These are phyloP conservation scores for Achlya flavicornis DNA, from an alignment of 2,888 invertebrate species.

Conservation along the genomic window DNA sequence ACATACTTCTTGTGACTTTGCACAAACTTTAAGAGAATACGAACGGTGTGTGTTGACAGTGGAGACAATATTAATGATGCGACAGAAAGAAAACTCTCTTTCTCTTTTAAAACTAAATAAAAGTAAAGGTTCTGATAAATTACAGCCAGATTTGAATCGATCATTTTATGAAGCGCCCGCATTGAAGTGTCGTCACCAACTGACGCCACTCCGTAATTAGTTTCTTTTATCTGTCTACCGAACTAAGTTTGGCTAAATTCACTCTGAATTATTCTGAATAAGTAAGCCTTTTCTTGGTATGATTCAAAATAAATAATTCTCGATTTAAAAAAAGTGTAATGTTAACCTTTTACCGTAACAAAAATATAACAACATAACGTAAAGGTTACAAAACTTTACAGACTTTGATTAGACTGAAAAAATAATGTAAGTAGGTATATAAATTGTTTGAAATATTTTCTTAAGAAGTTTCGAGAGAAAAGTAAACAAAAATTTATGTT, in stretches of 20 bases:
- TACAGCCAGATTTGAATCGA: not conserved
- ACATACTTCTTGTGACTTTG: not conserved
- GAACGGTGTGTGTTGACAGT: not conserved
- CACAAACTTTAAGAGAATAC: not conserved
- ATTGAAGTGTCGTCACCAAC: slow-evolving; percentile 14
- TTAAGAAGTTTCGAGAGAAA: slow-evolving; percentile 31
- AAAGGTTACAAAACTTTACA: not conserved
- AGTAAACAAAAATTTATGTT: not conserved
- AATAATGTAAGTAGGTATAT: too few relatives aligned
- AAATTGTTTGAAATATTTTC: slow-evolving; percentile 8
- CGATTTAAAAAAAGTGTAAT: not conserved
- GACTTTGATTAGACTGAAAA: too few relatives aligned
- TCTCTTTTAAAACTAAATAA: not conserved
- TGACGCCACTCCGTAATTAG: slow-evolving; percentile 8
- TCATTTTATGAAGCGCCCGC: slow-evolving; percentile 7
- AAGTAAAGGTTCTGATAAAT: slow-evolving; percentile 1
- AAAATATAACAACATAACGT: not conserved
- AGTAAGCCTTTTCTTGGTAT: not conserved
- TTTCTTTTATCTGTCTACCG: slow-evolving; percentile 6
- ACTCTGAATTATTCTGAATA: slow-evolving; percentile 7
- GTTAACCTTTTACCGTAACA: too few relatives aligned
- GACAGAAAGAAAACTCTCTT: slow-evolving; percentile 12
- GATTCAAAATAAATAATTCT: not conserved
- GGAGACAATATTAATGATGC: slow-evolving; percentile 14
- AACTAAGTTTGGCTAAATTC: slow-evolving; percentile 9